Conservation (phyloP, 2,888 invertebrate genomes). For the Drosophila eohydei region DNA sequence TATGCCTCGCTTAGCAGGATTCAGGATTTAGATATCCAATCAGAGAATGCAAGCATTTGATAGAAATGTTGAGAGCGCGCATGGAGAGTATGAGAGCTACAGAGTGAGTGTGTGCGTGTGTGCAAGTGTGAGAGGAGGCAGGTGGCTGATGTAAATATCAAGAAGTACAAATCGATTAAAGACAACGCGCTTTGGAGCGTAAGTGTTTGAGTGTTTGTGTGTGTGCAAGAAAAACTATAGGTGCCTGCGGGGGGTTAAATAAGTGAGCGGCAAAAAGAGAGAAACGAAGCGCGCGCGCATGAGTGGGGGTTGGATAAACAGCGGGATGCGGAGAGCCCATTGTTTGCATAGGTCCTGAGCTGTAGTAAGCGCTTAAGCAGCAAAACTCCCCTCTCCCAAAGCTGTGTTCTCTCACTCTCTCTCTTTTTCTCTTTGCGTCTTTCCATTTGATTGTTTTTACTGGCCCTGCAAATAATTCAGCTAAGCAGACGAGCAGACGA, state of each 20-base stretch:
- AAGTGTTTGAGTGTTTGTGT: slow-evolving; percentile 35
- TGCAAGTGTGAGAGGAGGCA: slow-evolving; percentile 20
- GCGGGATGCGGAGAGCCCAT: slow-evolving; percentile 24
- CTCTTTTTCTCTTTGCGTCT: slow-evolving; percentile 29
- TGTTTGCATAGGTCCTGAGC: slow-evolving; percentile 76
- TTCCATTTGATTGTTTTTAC: slow-evolving; percentile 65
- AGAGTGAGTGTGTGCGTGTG: slow-evolving; percentile 1
- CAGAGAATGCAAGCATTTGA: slow-evolving; percentile 73
- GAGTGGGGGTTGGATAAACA: slow-evolving; percentile 54
- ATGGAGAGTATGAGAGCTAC: slow-evolving; percentile 31
- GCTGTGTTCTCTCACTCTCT: slow-evolving; percentile 25
- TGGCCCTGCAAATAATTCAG: slow-evolving; percentile 75
- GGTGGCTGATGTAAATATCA: slow-evolving; percentile 72
- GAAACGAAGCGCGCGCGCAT: slow-evolving; percentile 61
- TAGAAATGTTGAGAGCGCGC: slow-evolving; percentile 53
- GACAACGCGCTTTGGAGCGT: slow-evolving; percentile 64
- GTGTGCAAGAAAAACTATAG: slow-evolving; percentile 53
- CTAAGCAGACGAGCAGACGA: slow-evolving; percentile 55
- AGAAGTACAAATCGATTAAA: slow-evolving; percentile 81
- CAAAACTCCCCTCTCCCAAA: slow-evolving; percentile 25
- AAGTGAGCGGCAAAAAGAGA: slow-evolving; percentile 39
- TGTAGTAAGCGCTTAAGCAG: slow-evolving; percentile 66
- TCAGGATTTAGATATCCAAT: slow-evolving; percentile 79
- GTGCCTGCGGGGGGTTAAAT: slow-evolving; percentile 52
- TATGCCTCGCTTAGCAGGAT: slow-evolving; percentile 61